These are phyloP conservation scores for Coreoperca whiteheadi DNA, from an alignment of 2,113 vertebrate species.

Conservation along the genomic window DNA sequence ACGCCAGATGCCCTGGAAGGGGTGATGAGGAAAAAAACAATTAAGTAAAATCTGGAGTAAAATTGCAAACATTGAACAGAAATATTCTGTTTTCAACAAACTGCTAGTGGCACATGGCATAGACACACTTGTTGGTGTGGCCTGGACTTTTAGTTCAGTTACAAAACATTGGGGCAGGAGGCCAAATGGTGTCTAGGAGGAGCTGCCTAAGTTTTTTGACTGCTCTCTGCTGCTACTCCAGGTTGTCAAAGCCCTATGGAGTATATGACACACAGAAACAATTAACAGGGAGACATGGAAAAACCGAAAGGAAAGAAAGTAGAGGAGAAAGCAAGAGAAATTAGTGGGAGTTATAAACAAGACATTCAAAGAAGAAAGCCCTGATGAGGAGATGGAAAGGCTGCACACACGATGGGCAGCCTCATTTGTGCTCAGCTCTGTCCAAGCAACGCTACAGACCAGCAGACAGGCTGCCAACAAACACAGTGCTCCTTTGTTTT, in stretches of 20 bases:
- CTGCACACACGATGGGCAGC: constrained; percentile 67
- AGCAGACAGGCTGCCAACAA: constrained; percentile 62
- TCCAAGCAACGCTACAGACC: constrained; percentile 63
- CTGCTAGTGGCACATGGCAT: neutral
- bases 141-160: neutral
- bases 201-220: constrained; percentile 12
- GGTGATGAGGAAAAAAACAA: neutral
- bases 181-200: neutral
- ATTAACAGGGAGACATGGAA: constrained; percentile 54
- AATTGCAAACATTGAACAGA: constrained; percentile 1
- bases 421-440: constrained; percentile 78
- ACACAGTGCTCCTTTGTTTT: constrained; percentile 29
- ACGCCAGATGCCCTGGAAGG: constrained; percentile 96
- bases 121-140: neutral
- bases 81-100: neutral
- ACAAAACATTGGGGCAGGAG: neutral
- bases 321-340: constrained; percentile 33
- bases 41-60: neutral
- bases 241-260: constrained; percentile 17
- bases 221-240: constrained; percentile 14
- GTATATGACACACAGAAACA: constrained; percentile 49
- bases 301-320: constrained; percentile 41
- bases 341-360: constrained; percentile 53
- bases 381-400: constrained; percentile 66
- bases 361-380: constrained; percentile 54